Evolutionary conservation across 35 echinoderm and acorn worm species (phyloP), one percentile per base, ranked within the genome.

Genomic region (Strongylocentrotus purpuratus): DNA sequence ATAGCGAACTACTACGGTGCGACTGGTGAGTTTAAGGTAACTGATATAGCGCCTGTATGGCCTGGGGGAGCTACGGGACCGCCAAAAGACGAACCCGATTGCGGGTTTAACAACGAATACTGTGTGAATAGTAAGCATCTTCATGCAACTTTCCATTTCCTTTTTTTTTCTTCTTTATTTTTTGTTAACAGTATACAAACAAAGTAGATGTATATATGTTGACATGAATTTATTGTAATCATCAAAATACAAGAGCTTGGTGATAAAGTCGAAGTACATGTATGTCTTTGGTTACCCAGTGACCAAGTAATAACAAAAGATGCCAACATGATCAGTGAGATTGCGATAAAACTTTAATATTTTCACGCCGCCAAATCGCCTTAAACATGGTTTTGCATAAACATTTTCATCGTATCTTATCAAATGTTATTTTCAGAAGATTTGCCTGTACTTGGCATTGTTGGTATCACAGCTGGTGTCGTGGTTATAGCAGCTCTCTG

Each of bases 1-100:
- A 94, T 99, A 33, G 94, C 95, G 22, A 94, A 99, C 86, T 99
- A 96, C 58, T 95, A 97, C 60, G 98, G 98, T 18, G 96, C 96
- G 18, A 94, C 94, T 12, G 93, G 94, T 9, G 88, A 93, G 7
- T 86, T 99, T 33, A 93, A 96, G 31, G 46, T 14, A 4, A 86
- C 95, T 2, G 94, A 95, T 47, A 71, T 94, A 31, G 65, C 86
- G 25, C 94, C 96, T 25, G 52, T 45, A 5, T 98, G 97, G 97
- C 97, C 97, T 25, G 96, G 95, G 14, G 97, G 95, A 65, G 97
- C 95, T 4, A 95, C 85, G 7, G 88, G 86, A 33, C 96, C 97
- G 13, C 97, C 97, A 28, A 95, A 55, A 18, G 97, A 98, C 61
- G 92, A 95, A 61, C 97, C 97, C 0, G 33, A 47, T 15, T 98